A percentile compares a stretch with the other conserved stretches of the same genome.
Evolutionary conservation across 2,797 vertebrate genomes (phyloP).

Genomic region (Percopsis omiscomaycus): DNA sequence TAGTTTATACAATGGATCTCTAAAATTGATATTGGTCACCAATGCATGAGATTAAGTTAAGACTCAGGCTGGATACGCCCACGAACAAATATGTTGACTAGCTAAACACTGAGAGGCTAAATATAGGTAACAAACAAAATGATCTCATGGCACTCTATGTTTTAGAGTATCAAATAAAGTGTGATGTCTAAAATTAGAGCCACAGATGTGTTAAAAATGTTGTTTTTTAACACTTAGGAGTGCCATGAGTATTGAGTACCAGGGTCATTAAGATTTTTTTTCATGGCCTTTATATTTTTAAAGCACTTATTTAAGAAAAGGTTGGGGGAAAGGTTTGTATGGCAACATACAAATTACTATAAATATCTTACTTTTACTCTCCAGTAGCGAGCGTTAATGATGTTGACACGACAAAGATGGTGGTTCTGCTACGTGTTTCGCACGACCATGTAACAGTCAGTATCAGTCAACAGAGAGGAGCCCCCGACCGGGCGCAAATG

Average conservation of each 20-base stretch:
- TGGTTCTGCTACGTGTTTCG: too few species aligned
- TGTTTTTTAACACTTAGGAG: neutral
- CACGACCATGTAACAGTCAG: too few species aligned
- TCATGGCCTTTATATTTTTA: neutral
- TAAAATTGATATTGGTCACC: slow-evolving; percentile 21
- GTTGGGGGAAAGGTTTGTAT: too few species aligned
- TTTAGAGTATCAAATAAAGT: neutral
- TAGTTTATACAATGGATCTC: slow-evolving; percentile 7
- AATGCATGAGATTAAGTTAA: neutral
- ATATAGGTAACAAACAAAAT: neutral
- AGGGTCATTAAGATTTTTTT: neutral
- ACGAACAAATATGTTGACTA: slow-evolving; percentile 12
- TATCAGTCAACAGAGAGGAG: too few species aligned
- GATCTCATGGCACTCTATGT: neutral
- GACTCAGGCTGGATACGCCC: slow-evolving; percentile 8
- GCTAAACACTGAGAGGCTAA: slow-evolving; percentile 2
- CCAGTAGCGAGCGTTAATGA: too few species aligned
- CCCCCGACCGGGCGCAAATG: too few species aligned
- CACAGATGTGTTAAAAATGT: neutral
- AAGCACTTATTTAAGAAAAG: neutral
- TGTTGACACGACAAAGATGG: too few species aligned
- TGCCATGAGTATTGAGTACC: too few species aligned
- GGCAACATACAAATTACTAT: too few species aligned
- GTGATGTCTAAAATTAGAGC: too few species aligned
- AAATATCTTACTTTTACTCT: too few species aligned